Evolutionary conservation across 2,113 vertebrate species (phyloP).

Genomic region (Chamaea fasciata): DNA sequence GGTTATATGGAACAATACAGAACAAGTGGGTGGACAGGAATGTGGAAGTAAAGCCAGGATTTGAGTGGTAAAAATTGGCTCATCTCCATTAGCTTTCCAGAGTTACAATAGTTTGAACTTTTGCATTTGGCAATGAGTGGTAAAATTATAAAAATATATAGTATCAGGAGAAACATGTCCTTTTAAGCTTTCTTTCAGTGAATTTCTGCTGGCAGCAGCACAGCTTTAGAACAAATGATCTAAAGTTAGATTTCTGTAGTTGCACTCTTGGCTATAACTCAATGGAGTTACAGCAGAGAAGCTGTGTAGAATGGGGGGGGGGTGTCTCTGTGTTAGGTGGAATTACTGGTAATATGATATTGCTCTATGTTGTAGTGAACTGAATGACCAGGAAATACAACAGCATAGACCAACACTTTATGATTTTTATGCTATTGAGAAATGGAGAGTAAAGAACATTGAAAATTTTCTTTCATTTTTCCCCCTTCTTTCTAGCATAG

Average conservation of each 20-base stretch:
- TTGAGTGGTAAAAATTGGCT: background rate
- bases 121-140: background rate
- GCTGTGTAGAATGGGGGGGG: background rate
- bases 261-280: background rate
- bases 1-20: slow-evolving; percentile 39
- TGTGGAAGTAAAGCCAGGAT: slow-evolving; percentile 5
- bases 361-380: background rate
- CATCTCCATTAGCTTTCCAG: background rate
- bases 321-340: background rate
- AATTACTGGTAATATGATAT: background rate
- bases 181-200: slow-evolving; percentile 14
- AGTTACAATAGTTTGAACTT: slow-evolving; percentile 21
- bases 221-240: background rate
- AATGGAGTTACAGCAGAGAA: background rate
- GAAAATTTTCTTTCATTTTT: background rate
- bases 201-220: background rate
- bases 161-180: slow-evolving; percentile 1
- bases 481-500: background rate
- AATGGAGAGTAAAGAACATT: background rate
- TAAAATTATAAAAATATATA: background rate
- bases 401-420: background rate
- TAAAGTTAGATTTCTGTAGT: slow-evolving; percentile 6
- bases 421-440: background rate
- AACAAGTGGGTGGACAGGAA: slow-evolving; percentile 39
- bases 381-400: background rate